Evolutionary conservation across 2,888 invertebrate species (phyloP).

Genomic region (Seira ritae): DNA sequence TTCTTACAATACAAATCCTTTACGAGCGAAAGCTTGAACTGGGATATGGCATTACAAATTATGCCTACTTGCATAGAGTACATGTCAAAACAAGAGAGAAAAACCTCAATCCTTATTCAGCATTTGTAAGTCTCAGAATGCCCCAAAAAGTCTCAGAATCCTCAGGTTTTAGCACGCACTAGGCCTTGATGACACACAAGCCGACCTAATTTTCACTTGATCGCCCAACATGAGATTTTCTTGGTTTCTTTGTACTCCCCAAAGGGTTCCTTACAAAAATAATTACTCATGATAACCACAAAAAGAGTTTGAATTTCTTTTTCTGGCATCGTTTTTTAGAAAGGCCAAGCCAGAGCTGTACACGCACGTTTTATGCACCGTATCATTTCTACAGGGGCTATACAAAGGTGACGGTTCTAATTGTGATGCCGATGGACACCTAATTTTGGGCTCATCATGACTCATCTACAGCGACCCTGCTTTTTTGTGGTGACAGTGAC

Average conservation of each 20-base stretch:
- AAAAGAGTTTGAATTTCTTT: conserved; percentile 5
- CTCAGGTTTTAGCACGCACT: background rate
- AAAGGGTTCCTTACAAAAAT: background rate
- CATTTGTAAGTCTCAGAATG: background rate
- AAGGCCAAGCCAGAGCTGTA: background rate
- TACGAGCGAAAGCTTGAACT: too few relatives aligned
- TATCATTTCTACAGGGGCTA: too few relatives aligned
- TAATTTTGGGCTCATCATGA: conserved; percentile 22
- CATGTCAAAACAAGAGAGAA: too few relatives aligned
- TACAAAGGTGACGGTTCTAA: too few relatives aligned
- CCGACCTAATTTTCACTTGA: conserved; percentile 45
- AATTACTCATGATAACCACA: conserved; percentile 34
- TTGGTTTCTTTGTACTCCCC: conserved; percentile 33
- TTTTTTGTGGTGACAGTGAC: conserved; percentile 23
- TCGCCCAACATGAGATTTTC: conserved; percentile 35
- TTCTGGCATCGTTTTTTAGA: conserved; percentile 13
- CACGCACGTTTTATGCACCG: too few relatives aligned
- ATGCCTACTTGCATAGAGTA: too few relatives aligned
- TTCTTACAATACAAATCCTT: background rate
- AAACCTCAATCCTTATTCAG: too few relatives aligned
- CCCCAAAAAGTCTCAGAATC: conserved; percentile 5
- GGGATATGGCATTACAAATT: too few relatives aligned
- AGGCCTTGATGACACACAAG: background rate
- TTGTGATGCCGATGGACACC: conserved; percentile 29
- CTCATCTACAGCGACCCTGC: conserved; percentile 23